phyloP scores from a whole-genome alignment of 2,797 vertebrate species.

The Petrocephalus schoutedeni region DNA sequence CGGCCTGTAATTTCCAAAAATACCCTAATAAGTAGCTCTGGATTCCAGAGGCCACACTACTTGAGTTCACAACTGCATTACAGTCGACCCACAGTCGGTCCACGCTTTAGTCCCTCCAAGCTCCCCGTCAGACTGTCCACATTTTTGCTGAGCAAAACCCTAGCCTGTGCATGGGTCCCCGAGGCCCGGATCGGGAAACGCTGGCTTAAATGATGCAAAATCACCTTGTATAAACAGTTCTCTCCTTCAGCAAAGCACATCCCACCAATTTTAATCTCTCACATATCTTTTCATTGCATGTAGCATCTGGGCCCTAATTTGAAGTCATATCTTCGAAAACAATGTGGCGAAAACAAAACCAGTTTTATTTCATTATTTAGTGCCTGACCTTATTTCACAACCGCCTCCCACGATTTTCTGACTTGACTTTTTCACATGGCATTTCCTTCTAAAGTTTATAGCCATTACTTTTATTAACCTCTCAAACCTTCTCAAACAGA shows the following conservation, averaged over 20 bases:
- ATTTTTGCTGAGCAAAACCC: not conserved
- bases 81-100: not conserved
- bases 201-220: not conserved
- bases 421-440: not conserved
- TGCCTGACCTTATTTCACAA: not conserved
- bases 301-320: not conserved
- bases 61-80: not conserved
- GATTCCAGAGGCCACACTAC: not conserved
- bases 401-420: not conserved
- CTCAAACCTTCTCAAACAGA: not conserved
- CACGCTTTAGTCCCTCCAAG: not conserved
- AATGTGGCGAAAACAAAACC: not conserved
- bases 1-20: not conserved
- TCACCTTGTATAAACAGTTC: not conserved
- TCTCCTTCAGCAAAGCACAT: not conserved
- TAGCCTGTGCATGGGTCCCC: not conserved
- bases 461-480: not conserved
- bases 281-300: not conserved
- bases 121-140: too few relatives aligned
- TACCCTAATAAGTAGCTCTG: not conserved
- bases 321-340: not conserved
- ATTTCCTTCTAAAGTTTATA: not conserved
- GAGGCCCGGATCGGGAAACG: not conserved
- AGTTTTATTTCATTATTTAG: not conserved
- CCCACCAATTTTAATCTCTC: not conserved